Evolutionary conservation across 2,797 vertebrate species (phyloP).

Genomic region (Gymnoscopelus microlampas): DNA sequence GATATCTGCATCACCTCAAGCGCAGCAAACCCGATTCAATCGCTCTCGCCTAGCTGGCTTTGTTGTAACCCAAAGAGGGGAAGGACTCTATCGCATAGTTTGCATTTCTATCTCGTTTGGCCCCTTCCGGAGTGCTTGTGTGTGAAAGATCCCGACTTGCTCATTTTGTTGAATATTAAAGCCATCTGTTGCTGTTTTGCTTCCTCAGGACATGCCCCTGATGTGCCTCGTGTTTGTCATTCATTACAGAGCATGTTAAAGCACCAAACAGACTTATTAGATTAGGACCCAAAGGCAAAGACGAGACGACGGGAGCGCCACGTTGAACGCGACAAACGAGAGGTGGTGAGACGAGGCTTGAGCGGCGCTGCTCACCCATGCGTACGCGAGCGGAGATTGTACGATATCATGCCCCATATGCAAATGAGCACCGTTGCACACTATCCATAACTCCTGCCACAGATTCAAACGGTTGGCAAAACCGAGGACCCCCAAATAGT

Average conservation of each 20-base stretch:
- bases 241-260: constrained; percentile 67
- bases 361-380: constrained; percentile 38
- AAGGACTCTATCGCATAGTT: constrained; percentile 33
- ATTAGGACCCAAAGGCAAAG: constrained; percentile 55
- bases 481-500: no score
- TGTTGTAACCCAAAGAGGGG: constrained; percentile 16
- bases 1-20: no score
- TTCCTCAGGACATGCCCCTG: constrained; percentile 62
- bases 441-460: constrained; percentile 42
- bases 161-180: constrained; percentile 74
- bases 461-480: neutral
- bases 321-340: constrained; percentile 28
- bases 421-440: constrained; percentile 34
- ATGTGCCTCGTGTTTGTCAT: constrained; percentile 65
- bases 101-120: constrained; percentile 62
- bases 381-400: neutral
- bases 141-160: constrained; percentile 58
- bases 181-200: constrained; percentile 75
- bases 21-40: no score
- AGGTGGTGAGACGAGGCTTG: constrained; percentile 13
- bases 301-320: constrained; percentile 43
- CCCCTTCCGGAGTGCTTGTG: constrained; percentile 18
- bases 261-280: constrained; percentile 69
- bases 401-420: constrained; percentile 16
- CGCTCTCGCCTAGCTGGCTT: neutral